Evolutionary conservation across 1,140 invertebrate species (phyloP), one percentile per base, ranked within the genome.

Genomic region (Pachyrhynchus sulphureomaculatus): DNA sequence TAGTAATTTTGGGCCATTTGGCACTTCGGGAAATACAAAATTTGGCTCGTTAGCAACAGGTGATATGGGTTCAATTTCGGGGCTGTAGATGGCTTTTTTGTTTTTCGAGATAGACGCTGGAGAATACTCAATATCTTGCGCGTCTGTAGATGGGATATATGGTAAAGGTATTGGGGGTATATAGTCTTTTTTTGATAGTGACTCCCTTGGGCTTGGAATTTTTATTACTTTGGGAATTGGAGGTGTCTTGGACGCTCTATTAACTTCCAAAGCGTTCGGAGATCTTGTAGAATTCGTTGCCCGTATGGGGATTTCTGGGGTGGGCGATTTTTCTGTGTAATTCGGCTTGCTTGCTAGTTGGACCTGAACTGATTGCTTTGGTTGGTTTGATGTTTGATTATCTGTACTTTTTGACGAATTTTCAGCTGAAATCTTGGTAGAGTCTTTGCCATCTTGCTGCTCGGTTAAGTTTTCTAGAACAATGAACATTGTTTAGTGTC

Each of bases 21-120:
- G 8, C 24, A 13, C 15, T 10, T 29, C 57, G 17, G 47, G 47
- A 41, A 54, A 54, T 18, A 21, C 17, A 18, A 47, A 54, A 15
- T 13, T 20, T 1, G 5, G 15, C 10, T 36, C 51, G 13, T 10
- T 54, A 15, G 15, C n/a, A 6, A 47, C 57, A 4, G 59, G 59
- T n/a, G 59, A 61, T 12, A 61, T 61, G 2, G 59, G 59, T 13
- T 61, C 59, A 13, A 61, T 48, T 53, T 61, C 45, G 5, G 59
- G 59, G 8, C 29, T 45, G 39, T 61, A 61, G 45, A 54, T 54
- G 1, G 6, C 13, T 21, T 61, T 61, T 12, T 51, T 6, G 26
- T 9, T 26, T 32, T 20, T 17, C 13, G 6, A n/a, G 4, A 13
- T 39, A 12, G 21, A 34, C 8, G 51, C 8, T 12, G 12, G n/a